Evolutionary conservation across 2,797 vertebrate species (phyloP).

Genomic region (Antennarius maculatus): DNA sequence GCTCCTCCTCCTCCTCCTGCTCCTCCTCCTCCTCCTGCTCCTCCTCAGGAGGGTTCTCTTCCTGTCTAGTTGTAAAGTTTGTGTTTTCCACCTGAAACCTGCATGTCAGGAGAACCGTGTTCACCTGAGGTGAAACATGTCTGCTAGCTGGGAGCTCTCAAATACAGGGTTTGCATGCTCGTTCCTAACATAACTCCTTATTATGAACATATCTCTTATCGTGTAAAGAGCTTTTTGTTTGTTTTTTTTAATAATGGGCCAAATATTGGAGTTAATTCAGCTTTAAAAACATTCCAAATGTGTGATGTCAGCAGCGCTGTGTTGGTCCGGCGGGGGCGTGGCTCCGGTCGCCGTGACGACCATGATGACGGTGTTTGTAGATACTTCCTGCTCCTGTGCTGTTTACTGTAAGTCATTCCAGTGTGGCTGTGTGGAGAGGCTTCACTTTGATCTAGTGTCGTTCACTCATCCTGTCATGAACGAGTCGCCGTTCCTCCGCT

Average conservation of each 20-base stretch:
- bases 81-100: not conserved
- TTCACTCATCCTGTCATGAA: too few relatives aligned
- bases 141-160: constrained; percentile 31
- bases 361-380: constrained; percentile 51
- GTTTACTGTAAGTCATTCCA: constrained; percentile 77
- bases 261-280: constrained; percentile 62
- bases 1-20: too few relatives aligned
- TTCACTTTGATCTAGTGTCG: too few relatives aligned
- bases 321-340: not conserved
- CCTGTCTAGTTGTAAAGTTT: not conserved
- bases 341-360: constrained; percentile 47
- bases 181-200: constrained; percentile 60
- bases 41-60: not conserved
- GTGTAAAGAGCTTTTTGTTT: constrained; percentile 38
- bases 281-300: constrained; percentile 71
- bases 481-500: too few relatives aligned
- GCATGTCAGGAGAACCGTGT: not conserved
- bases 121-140: constrained; percentile 56
- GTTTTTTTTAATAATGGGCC: constrained; percentile 57
- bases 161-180: constrained; percentile 70
- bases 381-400: constrained; percentile 65
- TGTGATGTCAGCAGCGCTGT: not conserved
- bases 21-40: too few relatives aligned
- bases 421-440: constrained; percentile 14
- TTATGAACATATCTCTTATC: constrained; percentile 43